Evolutionary conservation across 2,797 vertebrate genomes (phyloP), one percentile per base, ranked within the genome.

Genomic region (Enteromius anoplus): DNA sequence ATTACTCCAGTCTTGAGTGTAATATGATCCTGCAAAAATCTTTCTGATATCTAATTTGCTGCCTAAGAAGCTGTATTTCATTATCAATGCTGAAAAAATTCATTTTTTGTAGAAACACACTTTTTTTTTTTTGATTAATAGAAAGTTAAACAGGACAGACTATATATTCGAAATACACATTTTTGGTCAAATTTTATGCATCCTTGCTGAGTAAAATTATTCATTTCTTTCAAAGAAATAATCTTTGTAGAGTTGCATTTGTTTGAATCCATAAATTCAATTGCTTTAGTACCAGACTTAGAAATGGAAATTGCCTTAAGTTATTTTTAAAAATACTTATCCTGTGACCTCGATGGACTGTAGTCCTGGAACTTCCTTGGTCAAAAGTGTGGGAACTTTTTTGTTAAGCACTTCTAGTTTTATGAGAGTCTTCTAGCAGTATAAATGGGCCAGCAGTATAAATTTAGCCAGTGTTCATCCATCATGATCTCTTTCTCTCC

Each of bases 391-490:
- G 72, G 72, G 51, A 75, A 75, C 47, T 75, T 4, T 23, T 51
- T 19, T 8, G 21, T 66, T 49, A 64, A 47, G 75, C 58, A 78
- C 40, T 47, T 79, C 58, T 29, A 7, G 45, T 49, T 34, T 3
- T 37, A 10, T 49, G 47, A 53, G 29, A 45, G n/a, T 19, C 40
- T 5, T 78, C 10, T 40, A 40, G 34, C 34, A 45, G 21, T 29
- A 70, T 11, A 81, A 62, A 72, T 71, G 26, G 34, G 40, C 53
- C 6, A 17, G 3, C 17, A 14, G 71, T 37, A 55, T 15, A 55
- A 26, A 34, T 42, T 53, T 76, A 80, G 32, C 70, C 42, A 72
- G 62, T 29, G 55, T 78, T 68, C 66, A 85, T 80, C 60, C 84
- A 77, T 64, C 68, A 29, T 82, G 40, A 80, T 58, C 26, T 14